These are phyloP conservation scores for Bovichtus variegatus DNA, from an alignment of 2,797 vertebrate genomes.

Conservation along the genomic window DNA sequence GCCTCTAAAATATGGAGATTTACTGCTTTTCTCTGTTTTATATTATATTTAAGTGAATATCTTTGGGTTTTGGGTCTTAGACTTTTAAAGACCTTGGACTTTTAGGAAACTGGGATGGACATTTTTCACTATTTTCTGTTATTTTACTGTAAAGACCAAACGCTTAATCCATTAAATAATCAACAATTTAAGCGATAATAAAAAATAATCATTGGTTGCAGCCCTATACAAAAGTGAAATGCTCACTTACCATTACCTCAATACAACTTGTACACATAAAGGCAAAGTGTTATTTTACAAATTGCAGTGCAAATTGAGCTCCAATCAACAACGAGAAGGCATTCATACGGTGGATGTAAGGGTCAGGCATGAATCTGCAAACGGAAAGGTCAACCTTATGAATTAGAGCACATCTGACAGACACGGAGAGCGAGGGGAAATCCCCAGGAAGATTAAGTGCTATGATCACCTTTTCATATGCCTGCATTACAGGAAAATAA, in stretches of 20 bases:
- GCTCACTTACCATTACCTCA: not conserved
- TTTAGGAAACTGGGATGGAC: too few relatives aligned
- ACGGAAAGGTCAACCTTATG: constrained; percentile 65
- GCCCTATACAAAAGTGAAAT: not conserved
- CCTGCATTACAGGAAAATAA: constrained; percentile 47
- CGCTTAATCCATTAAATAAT: too few relatives aligned
- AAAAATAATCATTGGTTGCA: too few relatives aligned
- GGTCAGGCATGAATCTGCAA: constrained; percentile 31
- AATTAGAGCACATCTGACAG: constrained; percentile 52
- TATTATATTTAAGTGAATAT: too few relatives aligned
- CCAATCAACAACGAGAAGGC: not conserved
- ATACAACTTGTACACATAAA: not conserved
- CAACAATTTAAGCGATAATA: too few relatives aligned
- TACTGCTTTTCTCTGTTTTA: too few relatives aligned
- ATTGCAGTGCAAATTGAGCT: not conserved
- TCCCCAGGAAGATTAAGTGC: constrained; percentile 60
- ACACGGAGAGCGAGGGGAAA: constrained; percentile 47
- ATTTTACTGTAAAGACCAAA: too few relatives aligned
- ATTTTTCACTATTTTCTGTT: too few relatives aligned
- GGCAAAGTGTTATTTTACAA: not conserved
- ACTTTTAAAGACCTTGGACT: too few relatives aligned
- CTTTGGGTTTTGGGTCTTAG: too few relatives aligned
- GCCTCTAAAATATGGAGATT: too few relatives aligned
- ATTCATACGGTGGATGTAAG: not conserved
- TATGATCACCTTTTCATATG: constrained; percentile 69